These are phyloP conservation scores for Pterobdella sp. DNA, from an alignment of 2,888 invertebrate genomes.

Conservation along the genomic window DNA sequence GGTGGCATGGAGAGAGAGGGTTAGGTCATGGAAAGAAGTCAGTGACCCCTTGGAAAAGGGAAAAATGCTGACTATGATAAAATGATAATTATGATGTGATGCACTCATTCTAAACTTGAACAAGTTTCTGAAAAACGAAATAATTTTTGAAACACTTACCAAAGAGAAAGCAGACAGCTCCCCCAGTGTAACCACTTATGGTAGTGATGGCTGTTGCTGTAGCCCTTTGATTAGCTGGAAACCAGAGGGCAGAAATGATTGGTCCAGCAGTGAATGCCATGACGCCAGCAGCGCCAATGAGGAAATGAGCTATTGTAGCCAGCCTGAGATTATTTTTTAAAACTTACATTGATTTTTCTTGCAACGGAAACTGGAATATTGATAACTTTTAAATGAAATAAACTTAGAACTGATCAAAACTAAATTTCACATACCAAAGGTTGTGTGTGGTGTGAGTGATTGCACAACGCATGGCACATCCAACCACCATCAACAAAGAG, in stretches of 20 bases:
- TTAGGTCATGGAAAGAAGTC: no score
- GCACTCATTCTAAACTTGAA: no score
- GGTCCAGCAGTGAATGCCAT: conserved; percentile 36
- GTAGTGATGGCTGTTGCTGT: conserved; percentile 38
- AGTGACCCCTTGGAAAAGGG: no score
- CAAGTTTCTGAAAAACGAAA: no score
- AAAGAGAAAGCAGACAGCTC: conserved; percentile 35
- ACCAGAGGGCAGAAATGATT: conserved; percentile 36
- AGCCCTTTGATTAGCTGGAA: conserved; percentile 37
- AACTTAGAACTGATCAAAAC: neutral
- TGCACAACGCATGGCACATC: conserved; percentile 43
- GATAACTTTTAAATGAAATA: neutral
- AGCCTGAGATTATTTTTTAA: conserved; percentile 31
- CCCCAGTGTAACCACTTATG: conserved; percentile 35
- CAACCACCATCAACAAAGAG: conserved; percentile 40
- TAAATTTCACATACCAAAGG: neutral
- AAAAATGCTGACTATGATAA: no score
- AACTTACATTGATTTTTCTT: neutral
- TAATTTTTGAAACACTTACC: no score
- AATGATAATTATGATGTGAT: no score
- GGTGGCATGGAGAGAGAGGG: no score
- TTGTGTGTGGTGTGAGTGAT: conserved; percentile 12
- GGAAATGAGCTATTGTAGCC: conserved; percentile 33
- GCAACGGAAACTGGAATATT: neutral
- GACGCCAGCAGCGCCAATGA: conserved; percentile 36